These are phyloP conservation scores for Melitaea cinxia DNA, from an alignment of 1,140 invertebrate species.

Conservation along the genomic window DNA sequence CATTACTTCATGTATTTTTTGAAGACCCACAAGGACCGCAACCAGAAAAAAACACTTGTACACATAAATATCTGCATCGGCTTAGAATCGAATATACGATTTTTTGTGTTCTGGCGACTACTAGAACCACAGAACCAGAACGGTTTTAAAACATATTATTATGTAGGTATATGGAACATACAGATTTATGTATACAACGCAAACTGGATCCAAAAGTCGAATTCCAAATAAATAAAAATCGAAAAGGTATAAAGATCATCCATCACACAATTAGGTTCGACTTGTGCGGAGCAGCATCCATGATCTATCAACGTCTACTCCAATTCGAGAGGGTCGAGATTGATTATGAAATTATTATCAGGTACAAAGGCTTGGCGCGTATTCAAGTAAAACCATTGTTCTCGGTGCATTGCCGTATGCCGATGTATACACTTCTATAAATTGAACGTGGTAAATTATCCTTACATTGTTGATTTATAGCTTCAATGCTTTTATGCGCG, in stretches of 20 bases:
- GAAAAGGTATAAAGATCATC: slow-evolving; percentile 36
- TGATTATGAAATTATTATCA: slow-evolving; percentile 50
- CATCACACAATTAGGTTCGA: slow-evolving; percentile 51
- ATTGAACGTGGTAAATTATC: background rate
- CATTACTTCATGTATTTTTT: too few relatives aligned
- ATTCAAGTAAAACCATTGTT: slow-evolving; percentile 33
- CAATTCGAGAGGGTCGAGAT: slow-evolving; percentile 43
- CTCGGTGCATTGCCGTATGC: slow-evolving; percentile 17
- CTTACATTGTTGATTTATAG: background rate
- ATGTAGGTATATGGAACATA: too few relatives aligned
- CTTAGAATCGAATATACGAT: too few relatives aligned
- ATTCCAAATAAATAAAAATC: slow-evolving; percentile 8
- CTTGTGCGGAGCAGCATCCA: slow-evolving; percentile 37
- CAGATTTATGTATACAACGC: too few relatives aligned
- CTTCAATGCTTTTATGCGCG: background rate
- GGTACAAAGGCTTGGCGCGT: slow-evolving; percentile 24
- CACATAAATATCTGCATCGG: too few relatives aligned
- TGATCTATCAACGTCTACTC: slow-evolving; percentile 53
- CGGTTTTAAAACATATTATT: too few relatives aligned
- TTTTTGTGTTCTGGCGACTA: too few relatives aligned
- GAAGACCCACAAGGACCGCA: too few relatives aligned
- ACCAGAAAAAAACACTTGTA: too few relatives aligned
- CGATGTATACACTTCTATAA: slow-evolving; percentile 1
- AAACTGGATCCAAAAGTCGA: too few relatives aligned
- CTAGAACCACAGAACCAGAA: too few relatives aligned